These are phyloP conservation scores for Macquaria ambigua DNA, from an alignment of 2,113 vertebrate species.

Conservation along the genomic window DNA sequence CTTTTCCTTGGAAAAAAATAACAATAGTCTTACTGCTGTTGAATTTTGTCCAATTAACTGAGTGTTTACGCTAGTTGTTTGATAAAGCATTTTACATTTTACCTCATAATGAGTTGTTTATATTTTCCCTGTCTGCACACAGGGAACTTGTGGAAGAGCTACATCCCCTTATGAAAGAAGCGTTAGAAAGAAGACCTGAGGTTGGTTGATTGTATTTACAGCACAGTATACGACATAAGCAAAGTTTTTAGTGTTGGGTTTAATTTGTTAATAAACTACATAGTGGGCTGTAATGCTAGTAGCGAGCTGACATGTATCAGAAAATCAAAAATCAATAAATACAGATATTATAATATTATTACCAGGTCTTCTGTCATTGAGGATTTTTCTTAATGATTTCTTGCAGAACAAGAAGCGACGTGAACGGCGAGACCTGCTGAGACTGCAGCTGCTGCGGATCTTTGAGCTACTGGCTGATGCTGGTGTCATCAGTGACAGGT, in stretches of 20 bases:
- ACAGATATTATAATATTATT: neutral
- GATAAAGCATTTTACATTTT: slow-evolving; percentile 1
- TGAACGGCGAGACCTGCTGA: slow-evolving; percentile 93
- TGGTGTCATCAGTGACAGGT: slow-evolving; percentile 98
- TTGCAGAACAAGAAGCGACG: slow-evolving; percentile 96
- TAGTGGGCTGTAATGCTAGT: neutral
- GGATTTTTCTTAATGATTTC: slow-evolving; percentile 13
- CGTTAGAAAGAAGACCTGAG: slow-evolving; percentile 96
- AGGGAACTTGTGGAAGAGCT: slow-evolving; percentile 98
- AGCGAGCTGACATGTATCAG: neutral
- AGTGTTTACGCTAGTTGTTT: neutral
- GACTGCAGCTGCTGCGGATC: slow-evolving; percentile 94
- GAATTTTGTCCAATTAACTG: neutral
- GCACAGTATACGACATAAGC: slow-evolving; percentile 14
- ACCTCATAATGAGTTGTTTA: neutral
- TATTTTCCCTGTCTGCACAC: slow-evolving; percentile 39
- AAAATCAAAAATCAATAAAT: neutral
- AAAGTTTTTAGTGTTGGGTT: neutral
- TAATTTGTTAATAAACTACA: neutral
- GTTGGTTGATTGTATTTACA: slow-evolving; percentile 75
- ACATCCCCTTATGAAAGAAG: slow-evolving; percentile 98
- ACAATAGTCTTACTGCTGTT: neutral
- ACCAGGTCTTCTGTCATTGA: neutral
- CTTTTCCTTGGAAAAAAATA: slow-evolving; percentile 18
- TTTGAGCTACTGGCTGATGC: slow-evolving; percentile 98